Evolutionary conservation across 35 echinoderm and acorn worm species (phyloP), one percentile per base, ranked within the genome.

Genomic region (Apostichopus japonicus): DNA sequence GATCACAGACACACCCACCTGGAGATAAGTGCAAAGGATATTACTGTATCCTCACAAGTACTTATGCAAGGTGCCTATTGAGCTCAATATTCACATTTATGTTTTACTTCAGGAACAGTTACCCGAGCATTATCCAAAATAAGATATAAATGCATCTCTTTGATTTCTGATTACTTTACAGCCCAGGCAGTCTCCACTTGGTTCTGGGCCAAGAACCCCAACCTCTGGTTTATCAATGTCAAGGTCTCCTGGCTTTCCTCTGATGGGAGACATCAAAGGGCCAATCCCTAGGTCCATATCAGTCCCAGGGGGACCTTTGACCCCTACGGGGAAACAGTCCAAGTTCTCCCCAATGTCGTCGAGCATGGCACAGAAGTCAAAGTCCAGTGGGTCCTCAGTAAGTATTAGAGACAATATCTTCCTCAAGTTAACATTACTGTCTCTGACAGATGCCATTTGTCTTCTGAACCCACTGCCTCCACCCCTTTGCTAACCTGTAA

Each of bases 151-250:
- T 44, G 33, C 33, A 44, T 44, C 33, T 44, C 33, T 44, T 44
- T 44, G 33, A 44, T 44, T 44, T 44, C 33, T 44, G 33, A 44
- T 44, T 84, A 8, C 4, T 84, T 59, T 5, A 54, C 17, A 84
- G 81, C 81, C 81, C 23, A 84, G 81, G 81, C 81, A 84, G 81
- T 84, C 81, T 21, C 81, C 81, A 14, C 55, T 84, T 21, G 54
- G 54, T 59, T 58, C 55, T 9, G 81, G 81, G 17, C 81, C 81
- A 19, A 84, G 81, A 24, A 84, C 81, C 8, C 81, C 81, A n/a
- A 84, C 27, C 56, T 84, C 81, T 84, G 81, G 54, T 16, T 84
- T 58, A 57, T 58, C 81, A 9, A 58, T 84, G 17, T 56, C 81
- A 84, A n/a, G 81, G 21, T n/a, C 55, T 58, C 81, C 27, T n/a